Percentiles rank a stretch among this genome's conserved stretches.
These are phyloP conservation scores for Drosophila putrida DNA, from an alignment of 2,888 invertebrate genomes.

Conservation along the genomic window DNA sequence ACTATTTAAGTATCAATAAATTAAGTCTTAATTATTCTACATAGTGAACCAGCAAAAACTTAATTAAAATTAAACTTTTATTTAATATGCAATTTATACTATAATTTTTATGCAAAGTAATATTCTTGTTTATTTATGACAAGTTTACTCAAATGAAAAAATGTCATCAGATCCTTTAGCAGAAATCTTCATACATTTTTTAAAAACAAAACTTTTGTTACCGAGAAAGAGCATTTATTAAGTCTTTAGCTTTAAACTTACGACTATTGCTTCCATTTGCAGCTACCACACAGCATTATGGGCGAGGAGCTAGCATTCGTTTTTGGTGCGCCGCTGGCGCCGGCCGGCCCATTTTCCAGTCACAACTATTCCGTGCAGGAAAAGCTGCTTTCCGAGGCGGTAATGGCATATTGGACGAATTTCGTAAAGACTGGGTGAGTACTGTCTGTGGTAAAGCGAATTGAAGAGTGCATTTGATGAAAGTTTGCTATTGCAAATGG, in stretches of 20 bases:
- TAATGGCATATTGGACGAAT: conserved; percentile 96
- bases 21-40: no score
- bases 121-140: not conserved
- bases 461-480: conserved; percentile 67
- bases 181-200: no score
- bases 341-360: conserved; percentile 89
- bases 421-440: conserved; percentile 95
- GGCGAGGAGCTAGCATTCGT: conserved; percentile 96
- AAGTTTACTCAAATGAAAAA: no score
- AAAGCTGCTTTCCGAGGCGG: conserved; percentile 92
- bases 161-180: no score
- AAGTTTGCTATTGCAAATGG: conserved; percentile 57
- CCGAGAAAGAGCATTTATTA: conserved; percentile 29
- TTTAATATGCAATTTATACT: not conserved
- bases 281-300: conserved; percentile 91
- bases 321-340: conserved; percentile 93
- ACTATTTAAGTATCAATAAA: no score
- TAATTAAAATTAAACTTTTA: not conserved
- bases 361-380: conserved; percentile 92
- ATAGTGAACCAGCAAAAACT: no score
- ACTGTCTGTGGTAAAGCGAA: conserved; percentile 41
- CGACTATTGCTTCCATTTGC: conserved; percentile 48
- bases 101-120: not conserved
- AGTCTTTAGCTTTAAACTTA: not conserved
- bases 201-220: not conserved